Percentiles rank a stretch among this genome's conserved stretches.
Conservation (phyloP, 2,113 vertebrate species). For the Chunga burmeisteri region DNA sequence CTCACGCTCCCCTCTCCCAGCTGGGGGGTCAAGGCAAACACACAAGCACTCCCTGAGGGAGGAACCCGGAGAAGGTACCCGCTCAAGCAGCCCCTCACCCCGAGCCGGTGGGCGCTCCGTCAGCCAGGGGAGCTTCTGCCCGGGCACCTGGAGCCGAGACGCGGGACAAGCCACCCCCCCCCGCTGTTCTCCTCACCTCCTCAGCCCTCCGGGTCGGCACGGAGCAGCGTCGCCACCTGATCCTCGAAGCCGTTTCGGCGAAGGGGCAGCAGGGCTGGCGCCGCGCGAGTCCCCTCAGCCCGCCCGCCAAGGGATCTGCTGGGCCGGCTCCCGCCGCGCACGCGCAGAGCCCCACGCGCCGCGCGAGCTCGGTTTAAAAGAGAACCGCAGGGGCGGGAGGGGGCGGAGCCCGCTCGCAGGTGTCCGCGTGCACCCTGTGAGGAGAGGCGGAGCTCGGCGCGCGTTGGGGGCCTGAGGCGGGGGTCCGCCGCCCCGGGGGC, state of each 20-base stretch:
- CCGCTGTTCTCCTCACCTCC: too few relatives aligned
- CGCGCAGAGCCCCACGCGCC: not conserved
- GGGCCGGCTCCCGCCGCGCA: not conserved
- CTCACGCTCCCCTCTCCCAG: not conserved
- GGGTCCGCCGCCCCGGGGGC: too few relatives aligned
- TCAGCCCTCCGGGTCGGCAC: not conserved
- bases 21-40: not conserved
- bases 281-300: not conserved
- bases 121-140: too few relatives aligned
- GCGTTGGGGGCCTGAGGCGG: too few relatives aligned
- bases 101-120: too few relatives aligned
- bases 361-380: not conserved
- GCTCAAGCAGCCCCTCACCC: not conserved
- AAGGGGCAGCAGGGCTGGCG: too few relatives aligned
- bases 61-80: not conserved
- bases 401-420: not conserved
- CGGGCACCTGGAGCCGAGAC: too few relatives aligned
- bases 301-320: not conserved
- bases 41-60: fast-evolving
- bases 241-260: not conserved
- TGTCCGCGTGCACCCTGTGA: not conserved
- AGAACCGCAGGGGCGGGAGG: too few relatives aligned
- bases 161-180: too few relatives aligned
- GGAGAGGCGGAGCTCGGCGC: too few relatives aligned
- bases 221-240: not conserved